Conservation (phyloP, 1,140 invertebrate genomes). For the Riptortus pedestris region DNA sequence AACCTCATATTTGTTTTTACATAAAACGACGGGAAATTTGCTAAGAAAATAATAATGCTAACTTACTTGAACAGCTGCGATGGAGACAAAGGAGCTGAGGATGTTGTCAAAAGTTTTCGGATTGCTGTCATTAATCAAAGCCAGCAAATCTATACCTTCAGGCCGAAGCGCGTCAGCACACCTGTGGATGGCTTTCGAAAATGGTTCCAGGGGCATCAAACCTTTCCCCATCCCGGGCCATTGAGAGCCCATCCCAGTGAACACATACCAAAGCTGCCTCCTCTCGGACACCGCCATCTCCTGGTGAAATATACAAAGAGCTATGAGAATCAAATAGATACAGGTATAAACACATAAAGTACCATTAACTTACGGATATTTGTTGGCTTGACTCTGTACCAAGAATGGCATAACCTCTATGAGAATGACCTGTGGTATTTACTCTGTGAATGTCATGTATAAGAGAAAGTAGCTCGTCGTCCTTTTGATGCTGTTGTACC, state of each 20-base stretch:
- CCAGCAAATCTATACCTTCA: conserved; percentile 68
- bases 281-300: too few relatives aligned
- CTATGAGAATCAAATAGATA: too few relatives aligned
- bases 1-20: too few relatives aligned
- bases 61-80: conserved; percentile 79
- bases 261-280: conserved; percentile 84
- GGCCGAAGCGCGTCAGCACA: conserved; percentile 64
- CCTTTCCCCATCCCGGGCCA: conserved; percentile 88
- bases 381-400: conserved; percentile 41
- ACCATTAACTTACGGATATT: conserved; percentile 37
- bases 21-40: too few relatives aligned
- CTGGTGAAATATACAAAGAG: too few relatives aligned
- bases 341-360: not conserved
- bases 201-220: conserved; percentile 68
- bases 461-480: conserved; percentile 67
- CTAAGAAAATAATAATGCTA: too few relatives aligned
- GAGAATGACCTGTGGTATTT: conserved; percentile 57
- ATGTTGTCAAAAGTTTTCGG: conserved; percentile 70
- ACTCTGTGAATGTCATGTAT: conserved; percentile 60
- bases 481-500: conserved; percentile 40
- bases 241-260: conserved; percentile 94
- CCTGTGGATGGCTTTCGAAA: conserved; percentile 63
- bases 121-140: conserved; percentile 64
- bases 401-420: conserved; percentile 66
- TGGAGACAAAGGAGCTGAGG: conserved; percentile 80